Evolutionary conservation across 2,113 vertebrate species (phyloP).

Genomic region (Xiphophorus hellerii): DNA sequence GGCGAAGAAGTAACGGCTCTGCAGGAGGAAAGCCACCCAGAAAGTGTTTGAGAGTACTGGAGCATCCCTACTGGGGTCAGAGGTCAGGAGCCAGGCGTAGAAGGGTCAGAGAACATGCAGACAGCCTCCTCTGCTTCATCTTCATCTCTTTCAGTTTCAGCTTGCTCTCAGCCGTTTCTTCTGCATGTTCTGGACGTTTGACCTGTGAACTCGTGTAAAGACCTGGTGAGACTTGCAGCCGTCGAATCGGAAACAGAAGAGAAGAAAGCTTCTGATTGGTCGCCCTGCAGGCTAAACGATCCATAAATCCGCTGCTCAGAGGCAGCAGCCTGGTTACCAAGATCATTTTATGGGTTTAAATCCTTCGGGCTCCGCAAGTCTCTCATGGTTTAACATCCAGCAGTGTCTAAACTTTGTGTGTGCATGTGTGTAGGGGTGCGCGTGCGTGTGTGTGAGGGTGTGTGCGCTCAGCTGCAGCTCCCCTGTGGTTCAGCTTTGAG

Average conservation of each 20-base stretch:
- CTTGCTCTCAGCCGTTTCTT: conserved; percentile 26
- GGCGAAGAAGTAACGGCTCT: too few species aligned
- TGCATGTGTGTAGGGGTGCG: not conserved
- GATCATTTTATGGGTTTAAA: conserved; percentile 67
- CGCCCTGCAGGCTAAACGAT: not conserved
- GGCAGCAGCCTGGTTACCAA: conserved; percentile 47
- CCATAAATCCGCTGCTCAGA: conserved; percentile 20
- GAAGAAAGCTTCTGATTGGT: conserved; percentile 6
- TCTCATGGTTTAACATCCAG: conserved; percentile 66
- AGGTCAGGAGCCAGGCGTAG: not conserved
- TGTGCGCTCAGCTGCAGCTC: conserved; percentile 53
- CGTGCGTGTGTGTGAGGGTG: not conserved
- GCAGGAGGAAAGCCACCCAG: not conserved
- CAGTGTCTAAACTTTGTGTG: conserved; percentile 23
- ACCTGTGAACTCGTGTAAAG: conserved; percentile 33
- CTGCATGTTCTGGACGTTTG: conserved; percentile 31
- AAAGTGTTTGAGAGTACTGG: not conserved
- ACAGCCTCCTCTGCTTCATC: conserved; percentile 21
- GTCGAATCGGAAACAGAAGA: conserved; percentile 21
- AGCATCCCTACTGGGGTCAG: not conserved
- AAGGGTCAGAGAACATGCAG: conserved; percentile 26
- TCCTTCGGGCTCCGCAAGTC: conserved; percentile 65
- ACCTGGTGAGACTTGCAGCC: conserved; percentile 59
- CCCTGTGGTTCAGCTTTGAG: conserved; percentile 62
- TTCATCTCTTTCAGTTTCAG: conserved; percentile 6